These are phyloP conservation scores for Oreonectes daqikongensis DNA, from an alignment of 2,797 vertebrate genomes.

Conservation along the genomic window DNA sequence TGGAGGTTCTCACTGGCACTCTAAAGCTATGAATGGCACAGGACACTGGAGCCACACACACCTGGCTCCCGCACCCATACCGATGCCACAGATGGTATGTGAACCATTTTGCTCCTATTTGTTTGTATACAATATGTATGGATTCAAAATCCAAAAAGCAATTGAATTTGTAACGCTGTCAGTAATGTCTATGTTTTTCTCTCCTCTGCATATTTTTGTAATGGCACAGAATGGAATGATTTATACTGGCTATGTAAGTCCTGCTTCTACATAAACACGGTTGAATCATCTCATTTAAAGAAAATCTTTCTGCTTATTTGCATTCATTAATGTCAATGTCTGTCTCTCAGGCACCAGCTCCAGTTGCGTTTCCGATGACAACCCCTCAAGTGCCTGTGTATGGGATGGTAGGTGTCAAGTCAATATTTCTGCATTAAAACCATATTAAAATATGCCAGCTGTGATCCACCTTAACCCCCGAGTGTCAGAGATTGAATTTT, in stretches of 20 bases:
- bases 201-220: conserved; percentile 48
- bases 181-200: conserved; percentile 44
- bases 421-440: not conserved
- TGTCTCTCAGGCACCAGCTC: conserved; percentile 81
- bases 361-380: conserved; percentile 86
- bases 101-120: conserved; percentile 65
- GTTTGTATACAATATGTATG: not conserved
- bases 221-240: conserved; percentile 87
- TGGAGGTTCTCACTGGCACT: conserved; percentile 79
- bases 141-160: not conserved
- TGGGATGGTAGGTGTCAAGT: conserved; percentile 83
- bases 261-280: conserved; percentile 13
- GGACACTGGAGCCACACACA: conserved; percentile 79
- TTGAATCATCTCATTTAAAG: not conserved
- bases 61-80: conserved; percentile 65
- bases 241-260: conserved; percentile 89
- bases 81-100: conserved; percentile 59
- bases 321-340: conserved; percentile 4
- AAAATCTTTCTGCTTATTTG: not conserved
- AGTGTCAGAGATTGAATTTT: not conserved
- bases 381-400: conserved; percentile 93
- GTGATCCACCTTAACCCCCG: not conserved
- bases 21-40: conserved; percentile 80
- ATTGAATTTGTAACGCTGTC: not conserved
- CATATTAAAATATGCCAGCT: not conserved